These are phyloP conservation scores for Piscicola geometra DNA, from an alignment of 2,888 invertebrate species.

Conservation along the genomic window DNA sequence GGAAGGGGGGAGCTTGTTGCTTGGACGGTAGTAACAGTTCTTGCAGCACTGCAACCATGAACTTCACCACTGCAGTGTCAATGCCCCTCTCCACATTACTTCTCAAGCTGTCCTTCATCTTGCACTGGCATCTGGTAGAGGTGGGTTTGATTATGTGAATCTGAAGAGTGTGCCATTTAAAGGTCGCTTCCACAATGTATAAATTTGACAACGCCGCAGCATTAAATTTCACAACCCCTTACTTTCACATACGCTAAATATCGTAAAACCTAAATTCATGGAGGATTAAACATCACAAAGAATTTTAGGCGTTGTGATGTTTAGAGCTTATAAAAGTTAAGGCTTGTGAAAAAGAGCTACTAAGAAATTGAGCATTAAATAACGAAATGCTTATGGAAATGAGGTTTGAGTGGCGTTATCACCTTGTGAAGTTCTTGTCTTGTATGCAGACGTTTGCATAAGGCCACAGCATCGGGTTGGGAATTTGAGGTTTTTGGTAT, in stretches of 20 bases:
- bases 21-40: neutral
- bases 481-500: slow-evolving; percentile 7
- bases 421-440: neutral
- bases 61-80: neutral
- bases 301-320: no score
- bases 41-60: neutral
- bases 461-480: neutral
- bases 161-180: no score
- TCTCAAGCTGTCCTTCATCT: neutral
- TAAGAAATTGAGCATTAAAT: neutral
- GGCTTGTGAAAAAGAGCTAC: no score
- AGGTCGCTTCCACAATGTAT: no score
- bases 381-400: neutral
- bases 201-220: no score
- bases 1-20: neutral
- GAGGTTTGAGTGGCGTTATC: neutral
- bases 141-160: no score
- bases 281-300: no score
- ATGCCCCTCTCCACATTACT: neutral
- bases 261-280: no score
- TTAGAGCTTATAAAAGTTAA: no score
- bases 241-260: no score
- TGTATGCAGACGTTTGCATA: neutral
- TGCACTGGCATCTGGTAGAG: neutral
- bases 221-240: no score